Conservation (phyloP, 1,140 invertebrate species). For the Thereuonema tuberculata region DNA sequence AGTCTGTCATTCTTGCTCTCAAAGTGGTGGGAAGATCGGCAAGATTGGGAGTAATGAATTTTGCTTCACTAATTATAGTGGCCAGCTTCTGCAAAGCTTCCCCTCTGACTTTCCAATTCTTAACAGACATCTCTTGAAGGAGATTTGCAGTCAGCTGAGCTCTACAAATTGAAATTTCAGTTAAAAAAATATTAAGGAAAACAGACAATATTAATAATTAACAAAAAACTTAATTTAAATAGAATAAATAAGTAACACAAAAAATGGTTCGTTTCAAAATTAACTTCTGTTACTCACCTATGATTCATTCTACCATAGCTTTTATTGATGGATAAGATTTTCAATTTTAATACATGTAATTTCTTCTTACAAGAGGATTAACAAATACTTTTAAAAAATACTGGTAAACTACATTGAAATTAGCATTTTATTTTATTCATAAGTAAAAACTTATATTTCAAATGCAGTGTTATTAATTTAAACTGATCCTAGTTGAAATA, state of each 20-base stretch:
- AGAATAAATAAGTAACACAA: no score
- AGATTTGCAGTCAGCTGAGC: slow-evolving; percentile 67
- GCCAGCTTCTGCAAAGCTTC: slow-evolving; percentile 67
- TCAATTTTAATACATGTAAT: no score
- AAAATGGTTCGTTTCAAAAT: no score
- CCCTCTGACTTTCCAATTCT: slow-evolving; percentile 85
- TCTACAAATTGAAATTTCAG: slow-evolving; percentile 27
- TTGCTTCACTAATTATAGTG: slow-evolving; percentile 55
- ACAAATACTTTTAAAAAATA: not conserved
- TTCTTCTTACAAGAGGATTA: no score
- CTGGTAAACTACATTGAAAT: not conserved
- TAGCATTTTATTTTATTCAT: not conserved
- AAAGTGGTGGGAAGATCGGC: slow-evolving; percentile 68
- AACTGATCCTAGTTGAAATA: no score
- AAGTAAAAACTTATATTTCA: not conserved
- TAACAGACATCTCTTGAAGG: slow-evolving; percentile 69
- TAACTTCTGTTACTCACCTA: no score
- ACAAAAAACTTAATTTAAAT: no score
- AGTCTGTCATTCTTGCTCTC: slow-evolving; percentile 59
- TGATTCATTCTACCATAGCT: no score
- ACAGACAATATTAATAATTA: no score
- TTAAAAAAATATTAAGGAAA: not conserved
- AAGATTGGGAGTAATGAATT: slow-evolving; percentile 63
- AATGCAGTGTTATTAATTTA: not conserved
- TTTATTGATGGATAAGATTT: no score